Conservation (phyloP, 1,140 invertebrate genomes). For the Drosophila ohnishii region DNA sequence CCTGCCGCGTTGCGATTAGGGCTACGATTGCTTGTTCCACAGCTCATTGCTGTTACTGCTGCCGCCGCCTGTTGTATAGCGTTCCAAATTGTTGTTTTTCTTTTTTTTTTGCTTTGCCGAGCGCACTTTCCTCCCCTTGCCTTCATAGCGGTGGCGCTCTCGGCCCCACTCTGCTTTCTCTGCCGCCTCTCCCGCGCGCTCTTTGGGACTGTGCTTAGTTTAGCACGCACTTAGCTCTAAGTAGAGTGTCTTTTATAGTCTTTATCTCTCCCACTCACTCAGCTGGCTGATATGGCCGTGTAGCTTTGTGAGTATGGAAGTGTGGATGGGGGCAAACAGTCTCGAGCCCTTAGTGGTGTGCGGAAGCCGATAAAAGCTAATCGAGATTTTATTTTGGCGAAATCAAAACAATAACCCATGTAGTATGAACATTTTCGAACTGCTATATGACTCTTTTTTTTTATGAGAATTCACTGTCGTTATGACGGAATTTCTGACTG, state of each 20-base stretch:
- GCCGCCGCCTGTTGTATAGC: slow-evolving; percentile 3
- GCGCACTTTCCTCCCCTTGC: slow-evolving; percentile 13
- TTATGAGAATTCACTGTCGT: neutral
- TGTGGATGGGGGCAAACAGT: slow-evolving; percentile 2
- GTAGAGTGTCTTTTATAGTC: slow-evolving; percentile 48
- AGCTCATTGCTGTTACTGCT: slow-evolving; percentile 11
- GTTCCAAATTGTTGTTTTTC: slow-evolving; percentile 16
- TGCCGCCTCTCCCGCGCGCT: slow-evolving; percentile 28
- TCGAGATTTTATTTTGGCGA: neutral
- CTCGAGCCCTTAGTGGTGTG: slow-evolving; percentile 33
- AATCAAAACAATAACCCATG: neutral
- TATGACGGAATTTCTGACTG: no score
- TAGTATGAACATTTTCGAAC: neutral
- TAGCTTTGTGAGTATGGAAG: neutral
- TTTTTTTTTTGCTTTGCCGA: slow-evolving; percentile 6
- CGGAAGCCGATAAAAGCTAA: slow-evolving; percentile 18
- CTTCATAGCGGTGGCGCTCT: slow-evolving; percentile 6
- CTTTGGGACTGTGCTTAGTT: slow-evolving; percentile 28
- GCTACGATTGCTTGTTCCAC: slow-evolving; percentile 19
- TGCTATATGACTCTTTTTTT: neutral
- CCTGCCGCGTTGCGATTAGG: slow-evolving; percentile 41
- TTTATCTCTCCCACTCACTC: slow-evolving; percentile 48
- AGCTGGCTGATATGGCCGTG: slow-evolving; percentile 49
- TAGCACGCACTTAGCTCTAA: slow-evolving; percentile 36
- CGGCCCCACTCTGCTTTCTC: slow-evolving; percentile 17